Conservation (phyloP, 2,797 vertebrate species). For the Caiman crocodilus region DNA sequence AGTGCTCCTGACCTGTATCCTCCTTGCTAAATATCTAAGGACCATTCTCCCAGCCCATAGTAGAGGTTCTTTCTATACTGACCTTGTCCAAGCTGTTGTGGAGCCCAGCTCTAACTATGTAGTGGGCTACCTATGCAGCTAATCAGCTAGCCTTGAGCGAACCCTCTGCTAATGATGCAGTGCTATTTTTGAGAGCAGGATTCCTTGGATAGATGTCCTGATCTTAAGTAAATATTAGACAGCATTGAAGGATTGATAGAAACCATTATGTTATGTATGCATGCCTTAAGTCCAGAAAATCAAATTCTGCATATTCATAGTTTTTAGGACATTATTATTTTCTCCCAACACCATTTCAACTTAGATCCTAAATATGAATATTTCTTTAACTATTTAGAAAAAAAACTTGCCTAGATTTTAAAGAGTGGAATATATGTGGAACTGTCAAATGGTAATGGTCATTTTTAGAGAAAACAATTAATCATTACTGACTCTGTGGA, state of each 20-base stretch:
- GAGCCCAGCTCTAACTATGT: neutral
- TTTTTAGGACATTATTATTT: too few relatives aligned
- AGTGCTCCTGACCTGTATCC: neutral
- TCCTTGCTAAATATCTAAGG: neutral
- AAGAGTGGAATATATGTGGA: neutral
- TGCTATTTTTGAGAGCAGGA: neutral
- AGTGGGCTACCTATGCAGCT: rapidly evolving
- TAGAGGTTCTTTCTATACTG: neutral
- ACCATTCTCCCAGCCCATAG: neutral
- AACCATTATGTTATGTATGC: neutral
- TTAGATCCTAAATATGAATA: neutral
- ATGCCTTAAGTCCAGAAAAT: neutral
- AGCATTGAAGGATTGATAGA: neutral
- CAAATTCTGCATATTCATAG: neutral
- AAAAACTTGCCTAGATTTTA: neutral
- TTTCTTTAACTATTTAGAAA: neutral
- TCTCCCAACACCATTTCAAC: neutral
- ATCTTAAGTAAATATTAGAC: neutral
- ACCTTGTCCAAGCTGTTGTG: neutral
- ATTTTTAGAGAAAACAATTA: neutral
- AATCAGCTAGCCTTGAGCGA: neutral
- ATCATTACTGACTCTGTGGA: neutral
- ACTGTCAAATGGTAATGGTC: neutral
- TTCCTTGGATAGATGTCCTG: neutral
- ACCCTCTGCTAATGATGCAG: neutral